These are phyloP conservation scores for Triplophysa dalaica DNA, from an alignment of 2,113 vertebrate genomes.

Conservation along the genomic window DNA sequence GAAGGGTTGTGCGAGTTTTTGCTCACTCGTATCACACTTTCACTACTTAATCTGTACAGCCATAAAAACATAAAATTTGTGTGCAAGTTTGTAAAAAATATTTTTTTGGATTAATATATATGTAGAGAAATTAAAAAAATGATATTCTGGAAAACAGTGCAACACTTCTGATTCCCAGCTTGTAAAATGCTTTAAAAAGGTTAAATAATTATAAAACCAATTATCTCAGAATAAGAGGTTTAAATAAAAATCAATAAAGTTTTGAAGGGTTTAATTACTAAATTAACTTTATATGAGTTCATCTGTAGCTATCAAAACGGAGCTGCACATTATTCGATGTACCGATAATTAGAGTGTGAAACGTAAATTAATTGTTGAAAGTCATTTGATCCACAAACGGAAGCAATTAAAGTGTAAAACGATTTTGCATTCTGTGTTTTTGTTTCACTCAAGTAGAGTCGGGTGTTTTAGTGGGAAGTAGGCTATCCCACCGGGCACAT, in stretches of 20 bases:
- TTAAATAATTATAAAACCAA: conserved; percentile 94
- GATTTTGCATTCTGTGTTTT: conserved; percentile 74
- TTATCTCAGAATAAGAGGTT: conserved; percentile 97
- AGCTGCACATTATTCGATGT: conserved; percentile 99
- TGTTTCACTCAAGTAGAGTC: conserved; percentile 90
- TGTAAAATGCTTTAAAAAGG: conserved; percentile 34
- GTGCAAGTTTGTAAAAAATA: conserved; percentile 58
- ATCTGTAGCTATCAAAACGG: conserved; percentile 99
- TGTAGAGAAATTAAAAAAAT: no score
- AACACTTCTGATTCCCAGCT: no score
- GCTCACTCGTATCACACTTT: conserved; percentile 72
- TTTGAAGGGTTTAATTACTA: conserved; percentile 99
- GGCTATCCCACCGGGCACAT: conserved; percentile 77
- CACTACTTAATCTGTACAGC: conserved; percentile 57
- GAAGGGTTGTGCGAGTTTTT: conserved; percentile 79
- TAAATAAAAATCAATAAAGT: conserved; percentile 99
- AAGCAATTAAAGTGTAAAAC: conserved; percentile 92
- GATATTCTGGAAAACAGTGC: conserved; percentile 48
- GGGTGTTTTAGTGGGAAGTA: conserved; percentile 90
- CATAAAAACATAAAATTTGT: conserved; percentile 61
- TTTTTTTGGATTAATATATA: no score
- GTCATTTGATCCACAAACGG: conserved; percentile 91
- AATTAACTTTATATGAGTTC: conserved; percentile 99
- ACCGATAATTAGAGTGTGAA: conserved; percentile 99
- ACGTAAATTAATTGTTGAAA: conserved; percentile 99